Evolutionary conservation across 1,140 invertebrate genomes (phyloP), one percentile per base, ranked within the genome.

Genomic region (Calephelis virginiensis): DNA sequence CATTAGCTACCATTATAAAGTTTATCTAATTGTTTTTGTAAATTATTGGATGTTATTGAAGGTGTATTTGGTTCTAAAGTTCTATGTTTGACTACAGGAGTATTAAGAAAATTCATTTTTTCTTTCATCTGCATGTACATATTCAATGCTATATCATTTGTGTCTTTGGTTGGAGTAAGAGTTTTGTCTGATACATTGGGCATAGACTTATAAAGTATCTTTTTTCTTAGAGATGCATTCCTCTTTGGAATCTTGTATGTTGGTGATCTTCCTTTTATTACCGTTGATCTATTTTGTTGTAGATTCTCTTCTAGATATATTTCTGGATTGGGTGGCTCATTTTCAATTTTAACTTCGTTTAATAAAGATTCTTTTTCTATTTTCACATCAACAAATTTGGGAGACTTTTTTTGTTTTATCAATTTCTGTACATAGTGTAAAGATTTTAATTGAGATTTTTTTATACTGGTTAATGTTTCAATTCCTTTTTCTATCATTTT

Each of bases 61-160:
- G 88, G 86, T 10, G 86, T 90, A 56, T 86, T 78, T 1, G 75
- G 78, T 0, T 68, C 59, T 7, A 38, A 45, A 6, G 62, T 67
- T 7, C 56, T 53, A 5, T 72, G 48, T 66, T 84, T 81, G 10
- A 71, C 70, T 48, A 78, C 46, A 10, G 88, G 88, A 8, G 88
- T 89, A 63, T 76, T 86, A 13, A 90, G 68, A 67, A 89, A 90
- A 56, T 80, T 82, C 78, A 89, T 82, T n/a, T 84, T 74, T 60
- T 85, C 72, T 68, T 89, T 90, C 74, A 90, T 86, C 61, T 83
- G 73, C 84, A 90, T 81, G 56, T 90, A 89, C 75, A 89, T 81
- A 61, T 74, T 75, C 6, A 85, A 47, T 38, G 84, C 86, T 74
- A 67, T 76, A 49, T 76, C 70, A 12, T 76, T 74, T 63, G 73